Percentiles rank a stretch among this genome's conserved stretches.
Evolutionary conservation across 2,888 invertebrate genomes (phyloP).

Genomic region (Chouioia cunea): DNA sequence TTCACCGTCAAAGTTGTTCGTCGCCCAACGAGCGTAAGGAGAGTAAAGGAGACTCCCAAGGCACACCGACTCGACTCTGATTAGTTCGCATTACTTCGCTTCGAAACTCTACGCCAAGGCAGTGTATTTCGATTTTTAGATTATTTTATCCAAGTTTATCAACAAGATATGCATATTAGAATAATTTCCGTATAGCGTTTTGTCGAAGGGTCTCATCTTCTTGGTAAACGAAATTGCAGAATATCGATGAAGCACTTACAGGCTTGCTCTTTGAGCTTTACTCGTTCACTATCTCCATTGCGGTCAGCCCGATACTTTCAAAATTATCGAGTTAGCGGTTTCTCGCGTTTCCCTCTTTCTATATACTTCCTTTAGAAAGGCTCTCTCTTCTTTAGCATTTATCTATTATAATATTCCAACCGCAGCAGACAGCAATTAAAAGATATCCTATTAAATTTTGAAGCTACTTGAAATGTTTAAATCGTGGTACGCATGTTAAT

Average conservation of each 20-base stretch:
- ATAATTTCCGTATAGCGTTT: too few species aligned
- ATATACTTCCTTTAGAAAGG: not conserved
- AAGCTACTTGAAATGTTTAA: too few species aligned
- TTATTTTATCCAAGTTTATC: too few species aligned
- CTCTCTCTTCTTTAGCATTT: conserved; percentile 11
- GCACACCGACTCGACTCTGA: conserved; percentile 42
- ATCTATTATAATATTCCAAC: conserved; percentile 18
- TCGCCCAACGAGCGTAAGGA: too few species aligned
- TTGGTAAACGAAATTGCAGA: conserved; percentile 18
- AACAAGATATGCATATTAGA: too few species aligned
- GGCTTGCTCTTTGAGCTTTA: conserved; percentile 1
- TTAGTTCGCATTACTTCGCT: conserved; percentile 52
- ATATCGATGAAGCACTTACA: conserved; percentile 5
- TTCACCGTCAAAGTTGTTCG: conserved; percentile 38
- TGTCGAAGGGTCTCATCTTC: too few species aligned
- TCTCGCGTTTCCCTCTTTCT: not conserved
- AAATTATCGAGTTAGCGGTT: conserved; percentile 38
- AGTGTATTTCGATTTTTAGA: not conserved
- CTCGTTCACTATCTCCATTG: not conserved
- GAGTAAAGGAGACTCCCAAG: conserved; percentile 24
- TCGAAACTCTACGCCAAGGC: conserved; percentile 28
- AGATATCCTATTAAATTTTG: too few species aligned
- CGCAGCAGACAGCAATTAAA: conserved; percentile 7
- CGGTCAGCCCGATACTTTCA: conserved; percentile 2
- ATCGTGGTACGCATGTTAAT: too few species aligned